phyloP scores from a whole-genome alignment of 2,113 vertebrate species.

The Pelodiscus sinensis region DNA sequence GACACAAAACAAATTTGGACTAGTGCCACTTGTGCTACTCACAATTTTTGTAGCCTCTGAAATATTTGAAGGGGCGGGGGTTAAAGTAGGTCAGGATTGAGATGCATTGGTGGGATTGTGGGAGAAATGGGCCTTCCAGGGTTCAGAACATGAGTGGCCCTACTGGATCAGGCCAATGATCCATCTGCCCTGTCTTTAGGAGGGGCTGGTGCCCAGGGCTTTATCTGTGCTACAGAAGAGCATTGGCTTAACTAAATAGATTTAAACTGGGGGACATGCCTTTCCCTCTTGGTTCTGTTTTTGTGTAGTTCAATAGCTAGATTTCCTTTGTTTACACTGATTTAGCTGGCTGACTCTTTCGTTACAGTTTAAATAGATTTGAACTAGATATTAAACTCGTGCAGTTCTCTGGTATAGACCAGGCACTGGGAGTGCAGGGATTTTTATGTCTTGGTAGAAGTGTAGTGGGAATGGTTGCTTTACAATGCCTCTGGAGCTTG shows the following conservation, averaged over 20 bases:
- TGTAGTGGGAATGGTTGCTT: accelerated
- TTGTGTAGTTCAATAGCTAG: neutral
- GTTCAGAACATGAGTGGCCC: neutral
- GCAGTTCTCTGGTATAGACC: neutral
- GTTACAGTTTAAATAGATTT: neutral
- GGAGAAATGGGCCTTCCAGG: neutral
- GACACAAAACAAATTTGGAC: neutral
- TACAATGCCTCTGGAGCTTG: neutral
- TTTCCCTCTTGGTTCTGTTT: neutral
- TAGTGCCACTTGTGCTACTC: neutral
- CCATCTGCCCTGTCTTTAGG: neutral
- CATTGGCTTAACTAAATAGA: neutral
- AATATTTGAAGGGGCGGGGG: neutral
- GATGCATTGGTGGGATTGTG: neutral
- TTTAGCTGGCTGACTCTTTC: neutral
- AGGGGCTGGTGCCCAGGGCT: neutral
- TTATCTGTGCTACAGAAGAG: neutral
- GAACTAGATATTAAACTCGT: neutral
- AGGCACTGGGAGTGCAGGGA: neutral
- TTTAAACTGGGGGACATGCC: neutral
- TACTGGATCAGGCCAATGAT: neutral
- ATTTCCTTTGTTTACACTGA: neutral
- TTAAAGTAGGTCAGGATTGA: no score
- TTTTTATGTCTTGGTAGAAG: neutral
- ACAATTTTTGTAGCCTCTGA: neutral